These are phyloP conservation scores for Leptinotarsa juncta DNA, from an alignment of 2,888 invertebrate genomes.

Conservation along the genomic window DNA sequence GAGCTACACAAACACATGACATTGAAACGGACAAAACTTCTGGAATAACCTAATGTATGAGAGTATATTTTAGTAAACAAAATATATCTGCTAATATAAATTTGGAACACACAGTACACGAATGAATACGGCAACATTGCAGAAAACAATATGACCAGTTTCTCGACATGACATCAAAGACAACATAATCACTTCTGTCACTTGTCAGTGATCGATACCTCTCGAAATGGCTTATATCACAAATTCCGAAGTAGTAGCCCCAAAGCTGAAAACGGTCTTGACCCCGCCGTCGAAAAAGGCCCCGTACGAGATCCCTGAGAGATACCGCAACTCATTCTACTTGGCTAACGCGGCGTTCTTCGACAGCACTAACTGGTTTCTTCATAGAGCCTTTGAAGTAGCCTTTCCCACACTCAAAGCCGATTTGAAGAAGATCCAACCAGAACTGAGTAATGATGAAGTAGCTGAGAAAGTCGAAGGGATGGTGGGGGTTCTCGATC, in stretches of 20 bases:
- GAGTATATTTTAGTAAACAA: too few relatives aligned
- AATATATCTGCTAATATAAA: too few relatives aligned
- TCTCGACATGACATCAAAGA: too few relatives aligned
- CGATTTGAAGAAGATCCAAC: constrained; percentile 43
- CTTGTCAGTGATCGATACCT: neutral
- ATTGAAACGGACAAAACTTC: too few relatives aligned
- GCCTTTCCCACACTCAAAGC: constrained; percentile 56
- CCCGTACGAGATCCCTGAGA: constrained; percentile 59
- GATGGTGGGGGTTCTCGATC: constrained; percentile 57
- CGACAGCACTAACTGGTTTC: constrained; percentile 61
- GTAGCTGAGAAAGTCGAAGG: constrained; percentile 51
- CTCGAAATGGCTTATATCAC: constrained; percentile 37
- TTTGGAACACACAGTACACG: too few relatives aligned
- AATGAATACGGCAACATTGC: too few relatives aligned
- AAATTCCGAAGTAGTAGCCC: constrained; percentile 35
- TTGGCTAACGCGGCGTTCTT: constrained; percentile 61
- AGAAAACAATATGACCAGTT: too few relatives aligned
- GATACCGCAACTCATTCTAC: constrained; percentile 60
- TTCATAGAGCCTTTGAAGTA: constrained; percentile 59
- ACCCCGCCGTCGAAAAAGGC: neutral
- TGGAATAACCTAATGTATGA: too few relatives aligned
- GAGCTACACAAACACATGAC: too few relatives aligned
- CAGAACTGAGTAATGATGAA: constrained; percentile 41
- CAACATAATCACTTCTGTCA: neutral
- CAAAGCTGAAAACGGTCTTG: constrained; percentile 18